A percentile compares a stretch with the other conserved stretches of the same genome.
Evolutionary conservation across 2,113 vertebrate species (phyloP).

Genomic region (Gymnarchus niloticus): DNA sequence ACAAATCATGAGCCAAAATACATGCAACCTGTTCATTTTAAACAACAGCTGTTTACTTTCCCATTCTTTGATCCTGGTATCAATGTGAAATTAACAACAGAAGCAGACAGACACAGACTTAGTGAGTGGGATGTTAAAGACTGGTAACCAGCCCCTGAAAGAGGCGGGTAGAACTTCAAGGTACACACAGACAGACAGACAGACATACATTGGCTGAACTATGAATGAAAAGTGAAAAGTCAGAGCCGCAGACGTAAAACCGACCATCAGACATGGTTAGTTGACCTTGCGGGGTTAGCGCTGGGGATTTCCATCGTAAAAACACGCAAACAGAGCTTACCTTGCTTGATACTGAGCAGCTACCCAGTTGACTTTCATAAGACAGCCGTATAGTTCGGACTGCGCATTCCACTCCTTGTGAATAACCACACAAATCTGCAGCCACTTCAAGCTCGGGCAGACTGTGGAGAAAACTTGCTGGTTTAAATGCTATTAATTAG

Average conservation of each 20-base stretch:
- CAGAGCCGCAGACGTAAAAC: neutral
- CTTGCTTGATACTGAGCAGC: neutral
- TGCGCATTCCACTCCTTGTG: neutral
- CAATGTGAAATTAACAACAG: neutral
- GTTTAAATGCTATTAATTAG: neutral
- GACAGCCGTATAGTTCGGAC: neutral
- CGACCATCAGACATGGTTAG: neutral
- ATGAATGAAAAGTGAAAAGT: neutral
- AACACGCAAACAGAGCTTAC: neutral
- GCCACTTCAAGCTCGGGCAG: neutral
- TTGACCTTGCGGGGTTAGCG: neutral
- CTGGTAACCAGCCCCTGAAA: neutral
- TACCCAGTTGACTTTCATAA: neutral
- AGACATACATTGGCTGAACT: neutral
- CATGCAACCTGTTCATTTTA: neutral
- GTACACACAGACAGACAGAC: neutral
- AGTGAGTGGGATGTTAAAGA: neutral
- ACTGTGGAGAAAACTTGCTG: neutral
- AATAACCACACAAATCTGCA: neutral
- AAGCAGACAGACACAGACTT: neutral
- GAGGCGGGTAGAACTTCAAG: neutral
- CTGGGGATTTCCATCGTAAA: constrained; percentile 13
- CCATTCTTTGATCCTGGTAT: constrained; percentile 9
- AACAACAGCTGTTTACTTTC: neutral
- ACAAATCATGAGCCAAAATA: neutral